Percentiles rank a stretch among this genome's conserved stretches.
These are phyloP conservation scores for Chrysina gloriosa DNA, from an alignment of 2,888 invertebrate species.

Conservation along the genomic window DNA sequence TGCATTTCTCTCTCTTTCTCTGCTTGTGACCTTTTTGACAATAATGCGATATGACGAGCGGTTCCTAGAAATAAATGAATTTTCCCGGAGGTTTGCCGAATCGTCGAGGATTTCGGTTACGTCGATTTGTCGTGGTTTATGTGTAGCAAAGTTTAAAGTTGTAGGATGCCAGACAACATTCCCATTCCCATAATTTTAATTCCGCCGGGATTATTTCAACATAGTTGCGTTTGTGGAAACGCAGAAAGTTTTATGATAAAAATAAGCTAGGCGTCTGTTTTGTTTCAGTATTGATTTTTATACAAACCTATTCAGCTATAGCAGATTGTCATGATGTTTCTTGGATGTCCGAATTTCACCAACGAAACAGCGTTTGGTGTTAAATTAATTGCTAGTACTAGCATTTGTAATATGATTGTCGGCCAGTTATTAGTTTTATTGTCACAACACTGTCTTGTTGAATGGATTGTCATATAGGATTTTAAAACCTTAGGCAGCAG, in stretches of 20 bases:
- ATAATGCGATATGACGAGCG: slow-evolving; percentile 6
- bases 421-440: too few species aligned
- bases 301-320: background rate
- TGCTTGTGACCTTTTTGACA: background rate
- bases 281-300: background rate
- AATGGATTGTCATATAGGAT: too few species aligned
- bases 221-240: background rate
- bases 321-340: too few species aligned
- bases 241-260: background rate
- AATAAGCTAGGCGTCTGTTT: background rate
- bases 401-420: too few species aligned
- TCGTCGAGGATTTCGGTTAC: background rate
- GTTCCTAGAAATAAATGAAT: slow-evolving; percentile 15
- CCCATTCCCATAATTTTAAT: background rate
- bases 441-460: too few species aligned
- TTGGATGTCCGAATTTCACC: too few species aligned
- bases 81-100: slow-evolving; percentile 1
- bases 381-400: too few species aligned
- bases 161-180: background rate
- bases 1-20: background rate
- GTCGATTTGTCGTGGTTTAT: background rate
- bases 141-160: background rate
- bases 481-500: too few species aligned
- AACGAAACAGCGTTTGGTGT: too few species aligned
- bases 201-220: background rate